Evolutionary conservation across 1,140 invertebrate genomes (phyloP), one percentile per base, ranked within the genome.

Genomic region (Coptotermes formosanus): DNA sequence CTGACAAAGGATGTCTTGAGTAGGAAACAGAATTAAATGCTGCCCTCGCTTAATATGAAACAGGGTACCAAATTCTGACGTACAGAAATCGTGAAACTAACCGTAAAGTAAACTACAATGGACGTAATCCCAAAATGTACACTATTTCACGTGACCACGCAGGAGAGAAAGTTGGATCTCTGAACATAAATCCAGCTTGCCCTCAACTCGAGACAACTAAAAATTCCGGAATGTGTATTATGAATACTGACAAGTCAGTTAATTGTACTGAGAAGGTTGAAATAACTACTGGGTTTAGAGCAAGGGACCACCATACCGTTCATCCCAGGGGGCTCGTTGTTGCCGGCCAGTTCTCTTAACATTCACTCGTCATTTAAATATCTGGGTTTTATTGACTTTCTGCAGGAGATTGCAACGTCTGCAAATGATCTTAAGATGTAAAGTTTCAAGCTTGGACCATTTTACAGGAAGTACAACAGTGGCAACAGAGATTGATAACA

Each of bases 371-470:
- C 64, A n/a, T 75, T 75, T 75, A 75, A 75, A 30, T 75, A 75
- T 75, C 64, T 75, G 64, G 64, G 30, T 75, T 55, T 75, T 75
- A 75, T 75, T 30, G 64, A 75, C 64, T 30, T 75, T 75, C 64
- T 75, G 64, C 64, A 75, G 64, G 64, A 75, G 64, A 75, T n/a
- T 75, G 64, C n/a, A 75, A 75, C 7, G 64, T 75, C 64, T 75
- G 64, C 3, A 75, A 75, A 75, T 75, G 25, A 75, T 75, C 64
- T 75, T 75, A 75, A 75, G 64, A 75, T 75, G n/a, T 75, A 75
- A 75, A 6, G 64, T 75, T 55, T 75, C 25, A 75, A 75, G 64
- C 64, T 75, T 75, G 64, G 64, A 75, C 21, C 64, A 75, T 75
- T 75, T 75, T 75, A 75, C 64, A 75, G 64, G 64, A 75, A 25